These are phyloP conservation scores for Nemapogon koenigi DNA, from an alignment of 2,888 invertebrate genomes.

Conservation along the genomic window DNA sequence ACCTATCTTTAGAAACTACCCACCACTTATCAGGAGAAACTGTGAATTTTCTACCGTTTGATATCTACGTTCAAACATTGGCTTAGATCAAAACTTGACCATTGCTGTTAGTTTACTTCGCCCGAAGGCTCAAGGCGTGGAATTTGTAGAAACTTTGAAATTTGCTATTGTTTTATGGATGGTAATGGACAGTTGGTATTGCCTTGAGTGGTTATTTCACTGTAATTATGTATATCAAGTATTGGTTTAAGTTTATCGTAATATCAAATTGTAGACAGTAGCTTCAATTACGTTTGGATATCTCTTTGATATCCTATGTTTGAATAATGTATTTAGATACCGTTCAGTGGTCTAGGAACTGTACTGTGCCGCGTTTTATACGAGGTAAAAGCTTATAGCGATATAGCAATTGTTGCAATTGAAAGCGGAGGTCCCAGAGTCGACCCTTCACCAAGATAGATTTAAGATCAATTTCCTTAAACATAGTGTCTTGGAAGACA, in stretches of 20 bases:
- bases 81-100: constrained; percentile 24
- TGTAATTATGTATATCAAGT: constrained; percentile 8
- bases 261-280: constrained; percentile 6
- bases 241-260: constrained; percentile 4
- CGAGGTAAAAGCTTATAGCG: no score
- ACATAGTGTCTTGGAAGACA: no score
- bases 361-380: no score
- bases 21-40: constrained; percentile 28
- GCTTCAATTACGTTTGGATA: constrained; percentile 4
- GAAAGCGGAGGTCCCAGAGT: no score
- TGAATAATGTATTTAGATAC: no score
- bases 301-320: constrained; percentile 3
- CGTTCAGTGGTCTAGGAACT: no score
- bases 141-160: constrained; percentile 40
- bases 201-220: constrained; percentile 11
- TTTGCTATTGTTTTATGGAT: constrained; percentile 38
- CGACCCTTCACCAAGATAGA: no score
- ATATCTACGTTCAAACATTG: constrained; percentile 38
- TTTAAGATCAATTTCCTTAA: no score
- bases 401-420: no score
- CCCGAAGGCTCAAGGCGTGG: constrained; percentile 23
- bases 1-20: no score
- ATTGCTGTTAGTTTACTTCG: constrained; percentile 14
- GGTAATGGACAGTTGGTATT: constrained; percentile 28
- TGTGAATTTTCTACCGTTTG: constrained; percentile 34